Percentiles rank a stretch among this genome's conserved stretches.
phyloP scores from a whole-genome alignment of 2,888 invertebrate species.

The Odontocolon sp. region DNA sequence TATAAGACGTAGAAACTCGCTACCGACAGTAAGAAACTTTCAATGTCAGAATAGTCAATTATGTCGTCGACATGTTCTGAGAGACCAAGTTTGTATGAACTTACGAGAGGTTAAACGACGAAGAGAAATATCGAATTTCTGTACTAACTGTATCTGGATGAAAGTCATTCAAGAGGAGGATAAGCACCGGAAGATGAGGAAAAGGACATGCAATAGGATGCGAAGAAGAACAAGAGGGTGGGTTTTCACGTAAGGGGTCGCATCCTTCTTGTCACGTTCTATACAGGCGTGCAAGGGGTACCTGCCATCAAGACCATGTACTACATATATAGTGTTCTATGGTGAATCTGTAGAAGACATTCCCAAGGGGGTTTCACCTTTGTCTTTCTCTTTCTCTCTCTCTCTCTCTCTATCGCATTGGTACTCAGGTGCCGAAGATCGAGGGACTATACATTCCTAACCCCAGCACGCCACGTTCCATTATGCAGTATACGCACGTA shows the following conservation, averaged over 20 bases:
- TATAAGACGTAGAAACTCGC: constrained; percentile 24
- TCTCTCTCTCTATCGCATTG: too few species aligned
- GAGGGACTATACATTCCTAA: constrained; percentile 55
- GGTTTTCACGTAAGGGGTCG: constrained; percentile 34
- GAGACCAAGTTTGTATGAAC: constrained; percentile 34
- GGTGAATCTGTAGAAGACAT: constrained; percentile 31
- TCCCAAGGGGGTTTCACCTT: constrained; percentile 41
- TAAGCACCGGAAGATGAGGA: constrained; percentile 11
- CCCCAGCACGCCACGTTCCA: constrained; percentile 55
- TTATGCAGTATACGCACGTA: constrained; percentile 66
- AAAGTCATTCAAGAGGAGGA: constrained; percentile 31
- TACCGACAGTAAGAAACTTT: constrained; percentile 36
- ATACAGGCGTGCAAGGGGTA: constrained; percentile 50
- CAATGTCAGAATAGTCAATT: constrained; percentile 32
- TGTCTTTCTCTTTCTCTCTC: constrained; percentile 24
- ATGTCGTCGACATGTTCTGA: constrained; percentile 31
- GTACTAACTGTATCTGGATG: constrained; percentile 44
- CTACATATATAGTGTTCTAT: constrained; percentile 12
- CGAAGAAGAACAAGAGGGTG: constrained; percentile 2
- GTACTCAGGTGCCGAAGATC: constrained; percentile 48
- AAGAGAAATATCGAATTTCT: constrained; percentile 55
- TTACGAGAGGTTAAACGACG: constrained; percentile 35
- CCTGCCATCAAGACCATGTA: constrained; percentile 42
- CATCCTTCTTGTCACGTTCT: constrained; percentile 57
- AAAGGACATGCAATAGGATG: constrained; percentile 20